A percentile compares a stretch with the other conserved stretches of the same genome.
Evolutionary conservation across 2,888 invertebrate genomes (phyloP).

Genomic region (Drosophila birchii): DNA sequence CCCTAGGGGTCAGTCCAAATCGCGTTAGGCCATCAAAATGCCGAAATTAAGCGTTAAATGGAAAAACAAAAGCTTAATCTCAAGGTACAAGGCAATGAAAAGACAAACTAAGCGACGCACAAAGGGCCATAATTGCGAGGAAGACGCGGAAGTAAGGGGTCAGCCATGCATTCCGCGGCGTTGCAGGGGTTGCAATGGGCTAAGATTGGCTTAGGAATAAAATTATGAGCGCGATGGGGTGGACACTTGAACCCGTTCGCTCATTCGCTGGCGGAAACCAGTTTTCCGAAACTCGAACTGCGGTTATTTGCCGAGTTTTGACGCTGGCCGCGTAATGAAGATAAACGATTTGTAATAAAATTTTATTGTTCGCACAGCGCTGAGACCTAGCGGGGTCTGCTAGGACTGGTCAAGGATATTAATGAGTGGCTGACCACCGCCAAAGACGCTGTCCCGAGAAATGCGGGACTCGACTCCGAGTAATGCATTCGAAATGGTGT

Average conservation of each 20-base stretch:
- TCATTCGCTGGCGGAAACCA: conserved; percentile 37
- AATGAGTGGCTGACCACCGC: conserved; percentile 63
- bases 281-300: conserved; percentile 54
- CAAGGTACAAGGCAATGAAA: conserved; percentile 70
- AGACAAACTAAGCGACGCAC: conserved; percentile 70
- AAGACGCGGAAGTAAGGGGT: conserved; percentile 24
- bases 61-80: conserved; percentile 79
- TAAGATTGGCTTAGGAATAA: not conserved
- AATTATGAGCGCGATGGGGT: conserved; percentile 51
- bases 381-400: conserved; percentile 24
- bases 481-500: conserved; percentile 28
- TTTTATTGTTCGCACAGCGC: conserved; percentile 65
- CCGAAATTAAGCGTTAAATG: conserved; percentile 78
- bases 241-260: conserved; percentile 61
- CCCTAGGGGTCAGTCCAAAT: conserved; percentile 67
- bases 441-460: conserved; percentile 16
- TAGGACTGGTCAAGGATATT: conserved; percentile 57
- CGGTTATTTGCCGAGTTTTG: conserved; percentile 57
- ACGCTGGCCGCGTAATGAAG: conserved; percentile 72
- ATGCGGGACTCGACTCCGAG: conserved; percentile 20
- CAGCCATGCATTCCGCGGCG: conserved; percentile 35
- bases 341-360: conserved; percentile 75
- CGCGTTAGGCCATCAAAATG: conserved; percentile 75
- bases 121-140: conserved; percentile 72
- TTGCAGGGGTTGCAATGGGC: conserved; percentile 55